Evolutionary conservation across 2,888 invertebrate species (phyloP).

Genomic region (Drosophila pseudotalamancana): DNA sequence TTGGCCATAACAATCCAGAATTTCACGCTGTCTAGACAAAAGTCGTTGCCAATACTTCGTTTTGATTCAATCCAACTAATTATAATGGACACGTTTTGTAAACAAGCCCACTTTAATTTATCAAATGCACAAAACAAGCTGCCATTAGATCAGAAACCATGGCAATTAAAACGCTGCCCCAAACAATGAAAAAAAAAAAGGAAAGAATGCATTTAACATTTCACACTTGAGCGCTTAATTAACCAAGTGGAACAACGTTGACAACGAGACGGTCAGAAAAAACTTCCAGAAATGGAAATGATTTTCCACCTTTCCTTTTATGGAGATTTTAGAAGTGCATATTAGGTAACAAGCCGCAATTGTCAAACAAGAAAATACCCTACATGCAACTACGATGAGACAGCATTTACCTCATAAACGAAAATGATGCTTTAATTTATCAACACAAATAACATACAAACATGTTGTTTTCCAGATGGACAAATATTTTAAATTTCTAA

Average conservation of each 20-base stretch:
- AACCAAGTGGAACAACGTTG: conserved; percentile 1
- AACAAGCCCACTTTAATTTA: neutral
- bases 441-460: no score
- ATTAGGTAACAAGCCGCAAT: neutral
- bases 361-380: no score
- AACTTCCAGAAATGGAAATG: neutral
- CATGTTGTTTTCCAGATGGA: no score
- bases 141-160: conserved; percentile 16
- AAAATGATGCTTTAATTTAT: no score
- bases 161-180: conserved; percentile 69
- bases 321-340: neutral
- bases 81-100: neutral
- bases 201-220: conserved; percentile 27
- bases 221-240: conserved; percentile 35
- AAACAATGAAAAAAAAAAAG: no score
- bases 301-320: neutral
- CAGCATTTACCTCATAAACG: no score
- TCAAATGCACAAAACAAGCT: neutral
- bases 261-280: neutral
- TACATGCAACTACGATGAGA: no score
- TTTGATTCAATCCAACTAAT: neutral
- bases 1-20: neutral
- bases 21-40: conserved; percentile 33
- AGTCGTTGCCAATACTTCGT: neutral
- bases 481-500: no score